These are phyloP conservation scores for Timema cristinae DNA, from an alignment of 2,888 invertebrate species.

Conservation along the genomic window DNA sequence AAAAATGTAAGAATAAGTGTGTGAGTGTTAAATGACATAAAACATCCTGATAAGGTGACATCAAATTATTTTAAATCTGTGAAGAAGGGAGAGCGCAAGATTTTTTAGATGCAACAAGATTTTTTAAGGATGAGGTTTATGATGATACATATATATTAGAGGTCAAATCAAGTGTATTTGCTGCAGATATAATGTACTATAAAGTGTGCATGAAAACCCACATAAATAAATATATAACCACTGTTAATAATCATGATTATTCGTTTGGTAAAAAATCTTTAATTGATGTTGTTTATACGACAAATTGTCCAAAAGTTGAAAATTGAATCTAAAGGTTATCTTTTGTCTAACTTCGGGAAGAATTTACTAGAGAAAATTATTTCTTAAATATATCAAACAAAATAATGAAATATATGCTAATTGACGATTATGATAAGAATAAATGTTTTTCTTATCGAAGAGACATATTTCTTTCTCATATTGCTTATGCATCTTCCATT, in stretches of 20 bases:
- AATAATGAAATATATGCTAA: neutral
- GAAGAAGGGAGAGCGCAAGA: neutral
- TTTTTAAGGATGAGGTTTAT: neutral
- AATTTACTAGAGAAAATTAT: neutral
- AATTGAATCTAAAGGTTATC: too few species aligned
- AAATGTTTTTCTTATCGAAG: neutral
- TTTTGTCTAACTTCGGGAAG: too few species aligned
- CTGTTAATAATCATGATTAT: too few species aligned
- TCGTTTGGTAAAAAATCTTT: too few species aligned
- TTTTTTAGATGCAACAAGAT: too few species aligned
- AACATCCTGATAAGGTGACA: too few species aligned
- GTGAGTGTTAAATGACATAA: too few species aligned
- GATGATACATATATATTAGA: neutral
- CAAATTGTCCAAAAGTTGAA: too few species aligned
- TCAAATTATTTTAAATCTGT: too few species aligned
- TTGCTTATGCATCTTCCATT: neutral
- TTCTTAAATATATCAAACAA: neutral
- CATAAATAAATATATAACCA: neutral
- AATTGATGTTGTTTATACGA: too few species aligned
- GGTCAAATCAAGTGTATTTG: neutral
- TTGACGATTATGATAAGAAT: neutral
- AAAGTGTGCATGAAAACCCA: neutral
- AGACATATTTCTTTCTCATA: neutral
- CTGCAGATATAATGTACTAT: neutral
- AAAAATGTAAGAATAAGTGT: too few species aligned